These are phyloP conservation scores for Drosophila arizonae DNA, from an alignment of 1,140 invertebrate species.

Conservation along the genomic window DNA sequence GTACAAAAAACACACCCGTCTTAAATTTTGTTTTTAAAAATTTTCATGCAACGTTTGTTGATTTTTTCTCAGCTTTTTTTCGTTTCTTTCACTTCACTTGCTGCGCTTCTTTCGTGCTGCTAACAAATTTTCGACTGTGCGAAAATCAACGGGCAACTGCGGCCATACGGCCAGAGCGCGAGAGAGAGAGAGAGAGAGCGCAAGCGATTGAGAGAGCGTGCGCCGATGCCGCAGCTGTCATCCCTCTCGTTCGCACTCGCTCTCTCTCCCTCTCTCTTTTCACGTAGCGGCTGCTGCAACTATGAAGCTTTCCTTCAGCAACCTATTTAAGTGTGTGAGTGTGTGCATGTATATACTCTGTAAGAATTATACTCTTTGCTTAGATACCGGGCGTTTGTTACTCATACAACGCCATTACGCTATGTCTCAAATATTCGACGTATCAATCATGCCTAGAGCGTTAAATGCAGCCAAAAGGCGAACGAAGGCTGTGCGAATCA, in stretches of 20 bases:
- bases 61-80: conserved; percentile 6
- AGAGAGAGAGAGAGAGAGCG: conserved; percentile 32
- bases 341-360: conserved; percentile 8
- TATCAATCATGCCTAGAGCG: conserved; percentile 30
- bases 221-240: background rate
- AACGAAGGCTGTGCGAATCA: conserved; percentile 35
- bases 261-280: conserved; percentile 1
- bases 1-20: conserved; percentile 11
- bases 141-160: conserved; percentile 62
- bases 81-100: conserved; percentile 30
- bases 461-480: conserved; percentile 41
- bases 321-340: conserved; percentile 1
- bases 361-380: conserved; percentile 23
- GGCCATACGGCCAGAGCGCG: conserved; percentile 56
- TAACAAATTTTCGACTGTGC: conserved; percentile 73
- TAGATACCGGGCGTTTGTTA: conserved; percentile 38
- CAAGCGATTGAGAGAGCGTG: conserved; percentile 11
- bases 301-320: conserved; percentile 61
- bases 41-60: conserved; percentile 6
- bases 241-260: background rate
- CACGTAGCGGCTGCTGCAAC: conserved; percentile 44
- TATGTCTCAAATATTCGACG: conserved; percentile 39
- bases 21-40: background rate
- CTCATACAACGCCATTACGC: conserved; percentile 53
- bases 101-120: conserved; percentile 50